Percentiles rank a stretch among this genome's conserved stretches.
Conservation (phyloP, 2,797 vertebrate genomes). For the Nasua narica region DNA sequence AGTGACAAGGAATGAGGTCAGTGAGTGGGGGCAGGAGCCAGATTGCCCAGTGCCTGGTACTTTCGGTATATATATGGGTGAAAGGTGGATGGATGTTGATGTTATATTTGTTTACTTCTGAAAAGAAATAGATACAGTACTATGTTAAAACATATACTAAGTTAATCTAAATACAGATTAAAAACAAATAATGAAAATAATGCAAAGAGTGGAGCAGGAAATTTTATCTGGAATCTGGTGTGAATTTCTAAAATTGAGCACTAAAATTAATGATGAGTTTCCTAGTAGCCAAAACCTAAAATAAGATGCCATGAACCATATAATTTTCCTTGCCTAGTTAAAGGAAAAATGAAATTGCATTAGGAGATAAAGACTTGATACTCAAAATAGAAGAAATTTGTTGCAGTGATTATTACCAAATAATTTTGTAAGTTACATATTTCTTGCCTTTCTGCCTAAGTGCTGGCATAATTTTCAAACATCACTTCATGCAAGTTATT, state of each 20-base stretch:
- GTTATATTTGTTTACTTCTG: neutral
- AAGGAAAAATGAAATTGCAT: neutral
- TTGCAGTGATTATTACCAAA: neutral
- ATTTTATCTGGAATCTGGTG: neutral
- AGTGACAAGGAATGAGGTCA: neutral
- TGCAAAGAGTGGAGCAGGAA: neutral
- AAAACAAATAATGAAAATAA: neutral
- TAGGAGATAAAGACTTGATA: neutral
- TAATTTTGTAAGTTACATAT: constrained; percentile 31
- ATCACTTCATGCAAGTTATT: neutral
- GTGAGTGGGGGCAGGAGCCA: neutral
- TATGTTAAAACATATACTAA: neutral
- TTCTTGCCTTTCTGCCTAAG: neutral
- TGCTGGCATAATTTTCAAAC: constrained; percentile 12
- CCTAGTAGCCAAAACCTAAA: neutral
- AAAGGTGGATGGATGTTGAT: neutral
- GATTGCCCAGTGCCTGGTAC: neutral
- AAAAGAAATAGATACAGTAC: neutral
- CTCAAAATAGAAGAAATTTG: neutral
- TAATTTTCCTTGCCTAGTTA: neutral
- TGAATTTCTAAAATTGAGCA: neutral
- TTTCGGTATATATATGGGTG: neutral
- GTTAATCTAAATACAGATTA: neutral
- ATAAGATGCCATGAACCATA: neutral
- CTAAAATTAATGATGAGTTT: neutral